Evolutionary conservation across 2,888 invertebrate genomes (phyloP), one percentile per base, ranked within the genome.

Genomic region (Pristionchus japonicus): DNA sequence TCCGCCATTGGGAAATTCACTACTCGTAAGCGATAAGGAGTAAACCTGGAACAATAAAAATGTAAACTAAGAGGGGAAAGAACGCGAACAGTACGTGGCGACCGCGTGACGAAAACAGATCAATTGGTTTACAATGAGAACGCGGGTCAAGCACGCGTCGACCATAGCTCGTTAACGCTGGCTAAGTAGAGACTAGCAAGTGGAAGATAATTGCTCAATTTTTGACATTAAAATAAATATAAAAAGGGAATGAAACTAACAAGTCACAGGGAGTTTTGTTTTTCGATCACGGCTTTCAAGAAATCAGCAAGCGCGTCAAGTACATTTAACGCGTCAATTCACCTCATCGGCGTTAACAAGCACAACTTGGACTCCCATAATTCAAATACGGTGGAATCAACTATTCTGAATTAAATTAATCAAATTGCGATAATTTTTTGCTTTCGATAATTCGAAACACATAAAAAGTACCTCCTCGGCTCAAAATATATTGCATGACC

Each of bases 1-100:
- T 89, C 89, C 61, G 89, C 89, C 89, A 89, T 89, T 74, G 84
- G 83, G 85, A 70, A 31, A 52, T 37, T 43, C 27, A 57, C 67
- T 67, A 64, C 85, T 23, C 64, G 85, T 47, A 40, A 37, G 20
- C 37, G 85, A 31, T 37, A 27, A 52, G 82, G 49, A 52, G 27
- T 37, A 57, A 82, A 52, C 49, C 49, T 57, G 34, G 34, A 31
- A n/a, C 27, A 77, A 64, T 1, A 43, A 27, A 27, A 23, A 64
- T 37, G n/a, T 61, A 40, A 64, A 40, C 31, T 61, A 37, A 64
- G 52, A 61, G 31, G n/a, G n/a, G n/a, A 64, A 43, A 43, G 37
- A 15, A 85, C 43, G 52, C 52, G 47, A 85, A 85, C 85, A 43
- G 85, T 40, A 64, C 64, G 85, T 64, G 85, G 64, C 61, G 64